Evolutionary conservation across 1,140 invertebrate genomes (phyloP).

Genomic region (Drosophila trapezifrons): DNA sequence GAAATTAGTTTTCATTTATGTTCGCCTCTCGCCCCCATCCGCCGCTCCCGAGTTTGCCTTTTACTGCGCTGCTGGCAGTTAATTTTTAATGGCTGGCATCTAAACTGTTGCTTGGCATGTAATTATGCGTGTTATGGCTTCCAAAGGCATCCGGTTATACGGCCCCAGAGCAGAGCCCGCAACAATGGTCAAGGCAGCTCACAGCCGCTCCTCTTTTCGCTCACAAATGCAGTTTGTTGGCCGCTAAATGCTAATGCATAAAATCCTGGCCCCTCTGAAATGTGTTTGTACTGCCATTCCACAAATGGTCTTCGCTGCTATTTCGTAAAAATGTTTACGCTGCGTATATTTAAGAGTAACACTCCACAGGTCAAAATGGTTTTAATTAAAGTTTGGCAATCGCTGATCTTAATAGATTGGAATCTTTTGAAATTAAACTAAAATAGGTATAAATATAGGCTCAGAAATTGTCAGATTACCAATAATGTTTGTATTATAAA

Average conservation of each 20-base stretch:
- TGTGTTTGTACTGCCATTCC: slow-evolving; percentile 28
- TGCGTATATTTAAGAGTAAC: neutral
- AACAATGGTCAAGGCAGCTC: slow-evolving; percentile 52
- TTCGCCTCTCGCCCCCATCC: slow-evolving; percentile 20
- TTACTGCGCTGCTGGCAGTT: slow-evolving; percentile 64
- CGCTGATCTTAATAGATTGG: neutral
- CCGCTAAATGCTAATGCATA: slow-evolving; percentile 63
- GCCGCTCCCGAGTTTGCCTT: slow-evolving; percentile 40
- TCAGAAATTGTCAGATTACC: no score
- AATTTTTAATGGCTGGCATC: slow-evolving; percentile 77
- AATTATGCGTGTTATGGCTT: slow-evolving; percentile 74
- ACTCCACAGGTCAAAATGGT: neutral
- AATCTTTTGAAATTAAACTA: neutral
- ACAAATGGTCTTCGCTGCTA: neutral
- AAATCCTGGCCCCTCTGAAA: slow-evolving; percentile 29
- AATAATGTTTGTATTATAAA: neutral
- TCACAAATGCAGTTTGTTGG: slow-evolving; percentile 57
- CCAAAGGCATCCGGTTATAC: slow-evolving; percentile 27
- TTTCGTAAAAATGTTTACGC: slow-evolving; percentile 17
- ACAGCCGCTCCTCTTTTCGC: slow-evolving; percentile 7
- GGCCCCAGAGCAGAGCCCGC: slow-evolving; percentile 14
- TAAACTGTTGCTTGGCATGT: slow-evolving; percentile 76
- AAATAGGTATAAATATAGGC: neutral
- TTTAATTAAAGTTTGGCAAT: slow-evolving; percentile 4
- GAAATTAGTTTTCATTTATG: slow-evolving; percentile 83